Base-by-base conservation (phyloP, 2,888 invertebrate species). In the Nysson spinosus region DNA sequence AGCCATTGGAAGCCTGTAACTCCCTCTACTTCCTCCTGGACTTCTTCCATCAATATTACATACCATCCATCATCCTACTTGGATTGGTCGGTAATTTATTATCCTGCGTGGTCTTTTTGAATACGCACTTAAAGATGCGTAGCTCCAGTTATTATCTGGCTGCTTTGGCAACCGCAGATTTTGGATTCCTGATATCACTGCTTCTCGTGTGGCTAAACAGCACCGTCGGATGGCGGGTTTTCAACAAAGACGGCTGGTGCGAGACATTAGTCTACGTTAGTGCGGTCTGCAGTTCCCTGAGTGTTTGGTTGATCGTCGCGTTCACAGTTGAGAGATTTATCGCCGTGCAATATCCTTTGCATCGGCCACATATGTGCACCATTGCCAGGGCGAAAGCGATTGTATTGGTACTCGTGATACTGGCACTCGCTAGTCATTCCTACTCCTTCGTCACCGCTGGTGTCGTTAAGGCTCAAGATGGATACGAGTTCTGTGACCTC, bases 241-340 rank as follows among this genome's bases (percentile, higher is more conserved):
- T 88, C 81, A 89, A 90, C 79, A 86, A 85, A 34, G 86, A 89
- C 16, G 91, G 91, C 7, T 90, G 90, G 87, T 93, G 92, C 81
- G 90, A 91, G 76, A 83, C 87, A 3, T 79, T 89, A 20, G 87
- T 90, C 24, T 91, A 90, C 77, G 73, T 89, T 1, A 89, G 89
- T 52, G 89, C 89, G 16, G 89, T 89, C 1, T 91, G 90, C 87
- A 90, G 91, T 66, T 92, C 91, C 47, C 82, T 93, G 7, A 92
- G 92, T 75, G 92, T 92, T 1, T 93, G 92, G 92, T 85, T 92
- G 24, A 91, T 92, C 28, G 92, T 93, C 3, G 92, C 92, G 0
- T 93, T 93, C 80, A 93, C 93, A 0, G 90, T 92, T 1, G 93
- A 93, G 79, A 87, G 93, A 51, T 93, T 91, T 84, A 91, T 93